A percentile compares a stretch with the other conserved stretches of the same genome.
Conservation (phyloP, 2,888 invertebrate genomes). For the Melanotus villosus region DNA sequence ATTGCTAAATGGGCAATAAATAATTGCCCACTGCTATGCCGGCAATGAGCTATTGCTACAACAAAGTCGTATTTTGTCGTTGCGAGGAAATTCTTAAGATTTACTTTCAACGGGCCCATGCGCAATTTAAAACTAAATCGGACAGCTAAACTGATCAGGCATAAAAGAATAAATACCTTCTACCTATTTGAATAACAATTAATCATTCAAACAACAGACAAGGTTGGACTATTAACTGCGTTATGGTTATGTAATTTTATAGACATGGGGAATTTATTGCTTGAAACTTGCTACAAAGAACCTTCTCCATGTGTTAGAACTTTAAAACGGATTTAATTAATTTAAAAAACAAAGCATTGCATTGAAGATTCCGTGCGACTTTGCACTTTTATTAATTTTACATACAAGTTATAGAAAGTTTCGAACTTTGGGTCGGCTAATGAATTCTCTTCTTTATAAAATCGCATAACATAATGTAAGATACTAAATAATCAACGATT, state of each 20-base stretch:
- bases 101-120: neutral
- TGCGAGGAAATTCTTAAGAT: neutral
- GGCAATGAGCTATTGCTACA: slow-evolving; percentile 18
- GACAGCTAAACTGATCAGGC: slow-evolving; percentile 12
- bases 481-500: too few species aligned
- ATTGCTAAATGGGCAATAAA: slow-evolving; percentile 32
- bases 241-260: neutral
- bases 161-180: slow-evolving; percentile 14
- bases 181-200: slow-evolving; percentile 8
- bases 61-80: slow-evolving; percentile 13
- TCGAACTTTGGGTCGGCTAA: too few species aligned
- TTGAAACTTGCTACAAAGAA: neutral
- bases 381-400: too few species aligned
- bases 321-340: too few species aligned
- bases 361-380: too few species aligned
- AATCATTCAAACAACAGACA: slow-evolving; percentile 18
- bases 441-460: too few species aligned
- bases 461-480: too few species aligned
- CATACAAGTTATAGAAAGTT: too few species aligned
- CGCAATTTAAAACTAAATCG: slow-evolving; percentile 1
- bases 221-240: slow-evolving; percentile 11
- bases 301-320: too few species aligned
- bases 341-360: too few species aligned
- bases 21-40: slow-evolving; percentile 16
- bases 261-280: neutral